A percentile compares a stretch with the other conserved stretches of the same genome.
phyloP scores from a whole-genome alignment of 2,113 vertebrate species.

The Malurus melanocephalus region DNA sequence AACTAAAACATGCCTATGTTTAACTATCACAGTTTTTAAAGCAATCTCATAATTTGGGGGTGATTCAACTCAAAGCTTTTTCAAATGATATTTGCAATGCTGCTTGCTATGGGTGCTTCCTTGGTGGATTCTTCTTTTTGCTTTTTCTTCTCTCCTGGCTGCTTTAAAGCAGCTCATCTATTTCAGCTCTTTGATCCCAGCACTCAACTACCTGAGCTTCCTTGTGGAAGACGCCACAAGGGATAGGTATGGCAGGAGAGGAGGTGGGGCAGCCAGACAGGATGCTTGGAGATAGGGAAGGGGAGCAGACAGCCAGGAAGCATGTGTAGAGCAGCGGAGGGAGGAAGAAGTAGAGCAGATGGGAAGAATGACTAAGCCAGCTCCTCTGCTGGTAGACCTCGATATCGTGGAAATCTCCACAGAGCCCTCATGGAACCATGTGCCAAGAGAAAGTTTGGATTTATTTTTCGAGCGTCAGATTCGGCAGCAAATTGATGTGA shows the following conservation, averaged over 20 bases:
- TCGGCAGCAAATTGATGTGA: constrained; percentile 25
- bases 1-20: neutral
- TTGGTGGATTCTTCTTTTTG: neutral
- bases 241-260: neutral
- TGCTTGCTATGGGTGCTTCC: neutral
- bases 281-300: neutral
- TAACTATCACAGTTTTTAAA: neutral
- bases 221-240: neutral
- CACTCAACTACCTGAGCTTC: neutral
- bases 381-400: constrained; percentile 19
- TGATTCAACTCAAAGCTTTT: neutral
- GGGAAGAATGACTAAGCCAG: constrained; percentile 62
- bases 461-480: neutral
- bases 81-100: neutral
- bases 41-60: neutral
- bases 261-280: neutral
- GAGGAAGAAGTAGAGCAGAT: constrained; percentile 56
- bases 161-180: neutral
- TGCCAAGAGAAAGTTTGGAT: constrained; percentile 23
- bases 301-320: constrained; percentile 30
- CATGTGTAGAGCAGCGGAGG: neutral
- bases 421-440: neutral
- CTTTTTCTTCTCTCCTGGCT: neutral
- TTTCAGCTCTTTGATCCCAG: constrained; percentile 37
- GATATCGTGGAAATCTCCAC: constrained; percentile 38